phyloP scores from a whole-genome alignment of 2,113 vertebrate genomes.

The Loxodonta africana region DNA sequence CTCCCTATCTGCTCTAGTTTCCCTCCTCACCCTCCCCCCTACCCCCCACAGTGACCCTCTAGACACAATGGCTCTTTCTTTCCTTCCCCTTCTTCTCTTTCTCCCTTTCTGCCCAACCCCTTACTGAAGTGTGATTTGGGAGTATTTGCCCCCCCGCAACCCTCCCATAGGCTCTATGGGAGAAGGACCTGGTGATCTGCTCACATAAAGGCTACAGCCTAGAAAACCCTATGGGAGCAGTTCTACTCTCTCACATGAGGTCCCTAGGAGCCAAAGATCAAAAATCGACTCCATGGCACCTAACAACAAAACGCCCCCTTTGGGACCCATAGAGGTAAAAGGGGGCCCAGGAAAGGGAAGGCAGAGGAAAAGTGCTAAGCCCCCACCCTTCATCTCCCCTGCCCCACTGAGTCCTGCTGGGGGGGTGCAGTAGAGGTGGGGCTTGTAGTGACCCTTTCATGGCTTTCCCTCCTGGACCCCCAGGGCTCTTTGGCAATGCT shows the following conservation, averaged over 20 bases:
- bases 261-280: neutral
- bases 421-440: no score
- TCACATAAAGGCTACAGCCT: neutral
- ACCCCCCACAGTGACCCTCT: neutral
- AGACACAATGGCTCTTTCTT: neutral
- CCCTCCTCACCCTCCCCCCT: fast-evolving
- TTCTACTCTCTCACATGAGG: neutral
- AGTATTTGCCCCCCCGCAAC: neutral
- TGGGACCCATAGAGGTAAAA: neutral
- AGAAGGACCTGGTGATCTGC: neutral
- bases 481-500: neutral
- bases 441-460: neutral
- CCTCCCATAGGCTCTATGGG: neutral
- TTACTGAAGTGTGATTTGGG: neutral
- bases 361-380: neutral
- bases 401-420: neutral
- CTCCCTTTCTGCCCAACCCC: neutral
- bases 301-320: neutral
- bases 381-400: neutral
- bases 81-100: neutral
- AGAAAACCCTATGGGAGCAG: neutral
- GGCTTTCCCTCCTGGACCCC: neutral
- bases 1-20: fast-evolving
- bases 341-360: neutral
- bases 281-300: neutral